Base-by-base conservation (phyloP, 2,797 vertebrate species). In the Lateolabrax maculatus region DNA sequence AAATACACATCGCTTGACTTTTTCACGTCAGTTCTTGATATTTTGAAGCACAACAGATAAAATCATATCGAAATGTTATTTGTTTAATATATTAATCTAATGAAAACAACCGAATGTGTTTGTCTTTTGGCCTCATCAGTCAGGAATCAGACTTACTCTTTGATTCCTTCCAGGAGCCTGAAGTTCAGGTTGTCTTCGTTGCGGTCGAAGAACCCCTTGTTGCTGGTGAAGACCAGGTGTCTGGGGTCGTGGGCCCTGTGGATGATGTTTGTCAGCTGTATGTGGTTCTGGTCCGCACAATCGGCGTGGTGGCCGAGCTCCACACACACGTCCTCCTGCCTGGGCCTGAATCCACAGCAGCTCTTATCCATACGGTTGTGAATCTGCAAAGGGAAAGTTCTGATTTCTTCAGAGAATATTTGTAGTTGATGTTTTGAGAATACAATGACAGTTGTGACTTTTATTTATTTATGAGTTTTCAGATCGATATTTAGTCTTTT, bases 101-200 rank as follows among this genome's bases (percentile, higher is more conserved):
- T 12, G 19, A 39, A 68, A 67, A 56, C 5, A 4, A 23, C 2
- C 34, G 29, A 48, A 18, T 19, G 3, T 21, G 9, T 29, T 27
- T 13, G 11, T 61, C 34, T 25, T 31, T 41, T 7, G 4, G 4
- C 5, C 36, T 55, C 18, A 0, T 27, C 19, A 61, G 2, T 25
- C 21, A 34, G 5, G 34, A 3, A 68, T 51, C 21, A 39, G 41
- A 96, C 97, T 96, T 91, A 99, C 98, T 99, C 98, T 87, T 95
- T 95, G 84, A 99, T 98, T 91, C 98, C 98, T 70, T 97, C 94
- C 51, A 99, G 88, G 37, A 99, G 94, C 91, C 95, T 97, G 93
- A 98, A 98, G 93, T 99, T 95, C 76, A 99, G 93, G 90, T 99
- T 99, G 90, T 98, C 97, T 89, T 98, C 97, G 0, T 96, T 97